Conservation (phyloP, 2,113 vertebrate genomes). For the Rhipidura dahli region DNA sequence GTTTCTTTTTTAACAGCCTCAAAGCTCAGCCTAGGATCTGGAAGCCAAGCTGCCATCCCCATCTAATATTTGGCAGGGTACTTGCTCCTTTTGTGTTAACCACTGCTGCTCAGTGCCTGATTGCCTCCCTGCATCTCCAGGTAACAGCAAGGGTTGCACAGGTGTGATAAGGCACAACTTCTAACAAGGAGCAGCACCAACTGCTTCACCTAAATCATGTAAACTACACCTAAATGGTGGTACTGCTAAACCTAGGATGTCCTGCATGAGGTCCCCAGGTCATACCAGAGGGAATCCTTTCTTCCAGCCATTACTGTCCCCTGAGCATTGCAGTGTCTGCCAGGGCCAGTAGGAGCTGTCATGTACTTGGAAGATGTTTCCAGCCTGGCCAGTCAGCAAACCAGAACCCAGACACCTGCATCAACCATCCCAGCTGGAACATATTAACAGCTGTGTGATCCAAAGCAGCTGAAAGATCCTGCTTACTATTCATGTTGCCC, state of each 20-base stretch:
- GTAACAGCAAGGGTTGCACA: not conserved
- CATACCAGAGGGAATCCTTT: not conserved
- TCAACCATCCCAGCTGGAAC: fast-evolving
- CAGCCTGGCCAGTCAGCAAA: not conserved
- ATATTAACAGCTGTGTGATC: not conserved
- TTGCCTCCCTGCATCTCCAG: not conserved
- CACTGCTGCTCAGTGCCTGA: not conserved
- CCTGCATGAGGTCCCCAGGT: not conserved
- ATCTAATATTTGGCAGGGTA: not conserved
- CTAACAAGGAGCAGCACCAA: not conserved
- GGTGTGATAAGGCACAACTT: not conserved
- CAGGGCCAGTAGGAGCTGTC: not conserved
- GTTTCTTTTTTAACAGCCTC: not conserved
- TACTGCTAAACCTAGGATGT: not conserved
- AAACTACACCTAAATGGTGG: not conserved
- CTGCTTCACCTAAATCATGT: not conserved
- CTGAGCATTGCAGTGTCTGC: not conserved
- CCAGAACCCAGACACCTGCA: not conserved
- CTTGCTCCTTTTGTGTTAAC: not conserved
- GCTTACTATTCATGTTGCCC: not conserved
- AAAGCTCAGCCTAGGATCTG: not conserved
- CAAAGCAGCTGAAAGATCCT: not conserved
- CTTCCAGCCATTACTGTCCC: not conserved
- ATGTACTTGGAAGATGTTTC: not conserved
- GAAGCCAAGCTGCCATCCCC: not conserved